phyloP scores from a whole-genome alignment of 2,797 vertebrate species.

The Pseudomugil tenellus region DNA sequence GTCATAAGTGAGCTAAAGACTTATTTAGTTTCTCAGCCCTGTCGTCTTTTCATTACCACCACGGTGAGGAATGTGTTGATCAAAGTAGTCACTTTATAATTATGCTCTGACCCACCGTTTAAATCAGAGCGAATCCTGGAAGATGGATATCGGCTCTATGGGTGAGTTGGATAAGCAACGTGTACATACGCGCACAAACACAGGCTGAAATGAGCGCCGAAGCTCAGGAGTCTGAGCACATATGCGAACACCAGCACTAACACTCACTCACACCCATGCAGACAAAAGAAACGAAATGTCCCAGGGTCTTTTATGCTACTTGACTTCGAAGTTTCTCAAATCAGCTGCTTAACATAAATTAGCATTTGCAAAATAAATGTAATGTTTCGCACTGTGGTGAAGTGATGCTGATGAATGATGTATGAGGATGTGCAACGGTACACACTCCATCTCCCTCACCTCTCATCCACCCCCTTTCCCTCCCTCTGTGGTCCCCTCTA shows the following conservation, averaged over 20 bases:
- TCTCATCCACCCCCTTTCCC: background rate
- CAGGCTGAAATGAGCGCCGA: background rate
- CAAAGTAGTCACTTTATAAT: constrained; percentile 22
- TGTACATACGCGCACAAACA: background rate
- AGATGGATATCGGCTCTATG: constrained; percentile 23
- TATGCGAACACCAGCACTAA: background rate
- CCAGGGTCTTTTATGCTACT: constrained; percentile 58
- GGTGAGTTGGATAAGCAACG: constrained; percentile 19
- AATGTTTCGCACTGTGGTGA: constrained; percentile 66
- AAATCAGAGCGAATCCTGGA: constrained; percentile 34
- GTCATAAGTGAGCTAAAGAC: constrained; percentile 7
- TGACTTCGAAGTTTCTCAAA: constrained; percentile 70
- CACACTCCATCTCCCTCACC: constrained; percentile 35
- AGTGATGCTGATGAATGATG: constrained; percentile 79
- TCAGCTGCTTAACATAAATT: constrained; percentile 81
- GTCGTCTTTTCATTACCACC: constrained; percentile 32
- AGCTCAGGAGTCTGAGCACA: background rate
- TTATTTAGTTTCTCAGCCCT: constrained; percentile 1
- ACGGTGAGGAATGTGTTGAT: constrained; percentile 11
- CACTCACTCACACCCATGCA: constrained; percentile 28
- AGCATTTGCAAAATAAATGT: constrained; percentile 78
- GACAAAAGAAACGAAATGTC: constrained; percentile 69
- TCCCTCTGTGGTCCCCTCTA: background rate
- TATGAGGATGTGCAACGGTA: constrained; percentile 74
- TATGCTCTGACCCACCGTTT: constrained; percentile 45